A percentile compares a stretch with the other conserved stretches of the same genome.
These are phyloP conservation scores for Catocala fraxini DNA, from an alignment of 2,888 invertebrate species.

Conservation along the genomic window DNA sequence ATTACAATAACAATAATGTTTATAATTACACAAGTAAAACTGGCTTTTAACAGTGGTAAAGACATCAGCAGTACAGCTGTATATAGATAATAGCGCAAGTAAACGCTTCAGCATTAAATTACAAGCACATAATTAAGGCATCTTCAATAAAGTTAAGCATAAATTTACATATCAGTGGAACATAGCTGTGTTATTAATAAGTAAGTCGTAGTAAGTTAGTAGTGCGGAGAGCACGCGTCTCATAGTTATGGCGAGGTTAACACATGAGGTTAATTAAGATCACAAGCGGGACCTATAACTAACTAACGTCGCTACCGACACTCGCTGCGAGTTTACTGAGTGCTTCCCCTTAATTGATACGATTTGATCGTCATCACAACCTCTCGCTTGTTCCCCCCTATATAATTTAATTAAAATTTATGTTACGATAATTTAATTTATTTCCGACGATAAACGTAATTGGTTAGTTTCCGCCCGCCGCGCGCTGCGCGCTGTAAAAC, in stretches of 20 bases:
- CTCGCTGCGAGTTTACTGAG: constrained; percentile 70
- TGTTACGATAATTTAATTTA: constrained; percentile 59
- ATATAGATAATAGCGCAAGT: constrained; percentile 46
- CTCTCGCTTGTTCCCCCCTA: constrained; percentile 66
- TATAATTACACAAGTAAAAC: constrained; percentile 15
- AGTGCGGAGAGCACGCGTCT: constrained; percentile 67
- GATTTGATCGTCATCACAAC: constrained; percentile 80
- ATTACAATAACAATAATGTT: constrained; percentile 19
- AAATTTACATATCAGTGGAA: constrained; percentile 75
- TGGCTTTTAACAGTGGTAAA: constrained; percentile 15
- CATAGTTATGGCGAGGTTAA: constrained; percentile 80
- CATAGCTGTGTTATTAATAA: constrained; percentile 73
- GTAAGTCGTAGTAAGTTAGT: constrained; percentile 68
- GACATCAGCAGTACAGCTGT: constrained; percentile 16
- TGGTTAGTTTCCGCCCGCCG: constrained; percentile 41
- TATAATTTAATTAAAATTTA: constrained; percentile 72
- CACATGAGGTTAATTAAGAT: constrained; percentile 86
- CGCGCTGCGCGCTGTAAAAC: constrained; percentile 23
- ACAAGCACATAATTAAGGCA: constrained; percentile 69
- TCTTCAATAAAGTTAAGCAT: constrained; percentile 75
- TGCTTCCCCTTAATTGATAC: constrained; percentile 82
- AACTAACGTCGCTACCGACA: constrained; percentile 72
- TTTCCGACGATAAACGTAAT: constrained; percentile 54
- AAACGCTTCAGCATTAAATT: constrained; percentile 59
- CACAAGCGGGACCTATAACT: constrained; percentile 79